Base-by-base conservation (phyloP, 2,113 vertebrate species). In the Mesocricetus auratus region DNA sequence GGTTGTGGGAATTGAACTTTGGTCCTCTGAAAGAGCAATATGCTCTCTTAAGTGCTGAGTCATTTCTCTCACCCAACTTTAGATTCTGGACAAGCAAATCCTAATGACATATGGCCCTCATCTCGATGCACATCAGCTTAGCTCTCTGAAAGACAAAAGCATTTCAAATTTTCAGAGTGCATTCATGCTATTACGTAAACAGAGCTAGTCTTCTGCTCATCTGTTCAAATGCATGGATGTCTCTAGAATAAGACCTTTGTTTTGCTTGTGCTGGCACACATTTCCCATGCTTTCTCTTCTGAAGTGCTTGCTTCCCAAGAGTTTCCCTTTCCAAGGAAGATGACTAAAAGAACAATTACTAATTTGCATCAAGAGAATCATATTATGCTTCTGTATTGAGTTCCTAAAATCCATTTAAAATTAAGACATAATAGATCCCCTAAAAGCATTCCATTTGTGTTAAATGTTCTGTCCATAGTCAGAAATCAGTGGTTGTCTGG, bases 211-310 rank as follows among this genome's bases (percentile, higher is more conserved):
- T 85, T 77, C 62, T 58, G 56, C 31, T 89, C 79, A 87, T 90
- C 82, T 88, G 88, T 86, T 91, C 56, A 82, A 93, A 91, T 66
- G 62, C 42, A 81, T 71, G 50, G 62, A 85, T 71, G 71, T 79
- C 89, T 92, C 75, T 45, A 19, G 42, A 88, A 90, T 91, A 94
- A 88, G 81, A 64, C 58, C 87, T 92, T 75, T 88, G 69, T 75
- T 93, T 45, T 19, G 45, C 24, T 33, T 29, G 39, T 31, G 66
- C 87, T 47, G 66, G 89, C 69, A 93, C 8, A 42, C 13, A 56
- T 96, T 85, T 39, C 60, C 77, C n/a, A 29, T 58, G 29, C 11
- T 50, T 26, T 95, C 3, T 74, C 62, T 74, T 31, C n/a, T 62
- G n/a, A n/a, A 11, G 17, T 22, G 58, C 12, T 92, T 56, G 50